A percentile compares a stretch with the other conserved stretches of the same genome.
These are phyloP conservation scores for Varroa destructor DNA, from an alignment of 1,140 invertebrate species.

Conservation along the genomic window DNA sequence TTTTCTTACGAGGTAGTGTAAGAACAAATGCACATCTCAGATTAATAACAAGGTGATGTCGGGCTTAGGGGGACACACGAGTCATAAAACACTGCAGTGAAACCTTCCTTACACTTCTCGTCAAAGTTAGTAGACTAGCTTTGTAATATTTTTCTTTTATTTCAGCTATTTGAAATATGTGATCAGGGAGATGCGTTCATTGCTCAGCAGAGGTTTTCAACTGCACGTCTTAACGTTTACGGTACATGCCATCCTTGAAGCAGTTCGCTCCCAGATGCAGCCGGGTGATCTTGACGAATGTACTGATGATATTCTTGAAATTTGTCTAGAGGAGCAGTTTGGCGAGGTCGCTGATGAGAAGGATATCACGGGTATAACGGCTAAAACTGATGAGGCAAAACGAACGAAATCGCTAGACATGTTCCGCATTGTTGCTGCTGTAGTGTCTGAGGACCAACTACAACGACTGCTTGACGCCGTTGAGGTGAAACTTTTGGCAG, in stretches of 20 bases:
- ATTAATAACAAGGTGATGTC: too few relatives aligned
- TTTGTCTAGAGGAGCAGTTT: slow-evolving; percentile 74
- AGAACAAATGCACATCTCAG: too few relatives aligned
- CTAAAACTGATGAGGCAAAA: slow-evolving; percentile 51
- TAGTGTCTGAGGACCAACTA: slow-evolving; percentile 59
- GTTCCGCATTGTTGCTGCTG: slow-evolving; percentile 62
- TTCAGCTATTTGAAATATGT: slow-evolving; percentile 53
- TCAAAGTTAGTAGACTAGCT: too few relatives aligned
- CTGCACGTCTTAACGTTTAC: slow-evolving; percentile 81
- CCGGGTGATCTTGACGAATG: slow-evolving; percentile 62
- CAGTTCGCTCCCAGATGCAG: slow-evolving; percentile 52
- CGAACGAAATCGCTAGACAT: slow-evolving; percentile 68
- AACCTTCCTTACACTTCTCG: too few relatives aligned
- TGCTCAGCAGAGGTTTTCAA: slow-evolving; percentile 77
- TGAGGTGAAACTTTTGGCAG: slow-evolving; percentile 46
- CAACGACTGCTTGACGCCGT: slow-evolving; percentile 64
- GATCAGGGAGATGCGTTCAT: slow-evolving; percentile 61
- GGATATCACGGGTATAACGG: slow-evolving; percentile 64
- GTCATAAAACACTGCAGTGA: too few relatives aligned
- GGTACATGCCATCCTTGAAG: slow-evolving; percentile 62
- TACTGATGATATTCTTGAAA: slow-evolving; percentile 59
- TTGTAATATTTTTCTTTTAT: background rate
- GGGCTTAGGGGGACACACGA: too few relatives aligned
- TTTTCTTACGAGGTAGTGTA: too few relatives aligned
- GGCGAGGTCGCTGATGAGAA: slow-evolving; percentile 77